Evolutionary conservation across 2,797 vertebrate species (phyloP), one percentile per base, ranked within the genome.

Genomic region (Siniperca obscura): DNA sequence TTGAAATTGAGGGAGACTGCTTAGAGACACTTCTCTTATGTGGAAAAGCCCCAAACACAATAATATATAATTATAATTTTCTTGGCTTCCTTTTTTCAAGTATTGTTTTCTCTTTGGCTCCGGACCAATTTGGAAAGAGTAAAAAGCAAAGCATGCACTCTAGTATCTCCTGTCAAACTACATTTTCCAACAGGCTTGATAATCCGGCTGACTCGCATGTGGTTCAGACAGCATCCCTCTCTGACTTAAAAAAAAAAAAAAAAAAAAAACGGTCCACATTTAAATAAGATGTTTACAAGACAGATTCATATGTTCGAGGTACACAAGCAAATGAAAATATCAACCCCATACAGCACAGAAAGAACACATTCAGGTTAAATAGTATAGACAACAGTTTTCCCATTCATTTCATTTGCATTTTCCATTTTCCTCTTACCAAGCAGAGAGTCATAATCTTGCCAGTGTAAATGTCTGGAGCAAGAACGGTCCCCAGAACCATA

Each of bases 371-470:
- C 22, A 50, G 7, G 14, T 59, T 9, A 44, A 50, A 65, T 14
- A 19, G 21, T 25, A 42, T 2, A 14, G 21, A 42, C 6, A 46
- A 22, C 10, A 70, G 50, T 48, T 64, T 71, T 71, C 30, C 30
- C 30, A 46, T 42, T 50, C 2, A 36, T 9, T 70, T 48, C 0
- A 66, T 52, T 57, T 34, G 22, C 17, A 38, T n/a, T 57, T 48
- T 30, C 27, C 21, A 8, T 42, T 19, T 56, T 56, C 56, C 36
- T 57, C 88, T 83, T 91, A 99, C 98, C 97, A 96, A 93, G 86
- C 98, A 99, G 19, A 99, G 95, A 44, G 75, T 70, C 93, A 98
- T 97, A 85, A 99, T 97, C 93, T 97, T 96, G 52, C 97, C 97
- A 48, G 93, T 97, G 88, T 96, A 97, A 69, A 94, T 89, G 44